A percentile compares a stretch with the other conserved stretches of the same genome.
Conservation (phyloP, 2,888 invertebrate genomes). For the Megastigmus dorsalis region DNA sequence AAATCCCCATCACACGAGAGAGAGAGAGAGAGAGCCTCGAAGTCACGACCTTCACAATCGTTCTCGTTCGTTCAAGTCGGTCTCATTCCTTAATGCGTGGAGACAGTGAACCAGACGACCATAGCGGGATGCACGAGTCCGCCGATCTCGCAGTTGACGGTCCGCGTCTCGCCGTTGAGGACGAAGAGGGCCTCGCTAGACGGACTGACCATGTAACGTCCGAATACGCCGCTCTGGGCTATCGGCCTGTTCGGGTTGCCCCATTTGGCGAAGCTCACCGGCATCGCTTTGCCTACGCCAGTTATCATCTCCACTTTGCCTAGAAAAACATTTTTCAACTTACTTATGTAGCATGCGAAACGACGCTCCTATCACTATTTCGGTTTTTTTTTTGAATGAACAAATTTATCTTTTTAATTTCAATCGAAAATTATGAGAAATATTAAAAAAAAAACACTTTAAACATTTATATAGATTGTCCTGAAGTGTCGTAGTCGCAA, state of each 20-base stretch:
- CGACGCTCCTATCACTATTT: not conserved
- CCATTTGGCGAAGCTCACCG: conserved; percentile 78
- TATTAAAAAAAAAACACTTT: not conserved
- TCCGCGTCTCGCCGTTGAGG: conserved; percentile 82
- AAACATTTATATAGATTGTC: too few relatives aligned
- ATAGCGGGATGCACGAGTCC: conserved; percentile 81
- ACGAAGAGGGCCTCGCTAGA: conserved; percentile 83
- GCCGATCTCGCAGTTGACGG: conserved; percentile 85
- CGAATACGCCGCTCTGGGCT: conserved; percentile 82
- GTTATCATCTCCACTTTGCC: conserved; percentile 87
- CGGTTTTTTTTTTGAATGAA: too few relatives aligned
- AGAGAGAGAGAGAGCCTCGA: too few relatives aligned
- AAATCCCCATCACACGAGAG: too few relatives aligned
- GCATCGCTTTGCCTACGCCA: conserved; percentile 81
- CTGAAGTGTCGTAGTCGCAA: too few relatives aligned
- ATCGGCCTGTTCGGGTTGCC: conserved; percentile 81
- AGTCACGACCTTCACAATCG: too few relatives aligned
- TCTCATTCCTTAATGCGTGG: conserved; percentile 78
- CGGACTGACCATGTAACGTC: conserved; percentile 84
- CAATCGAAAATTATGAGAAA: not conserved
- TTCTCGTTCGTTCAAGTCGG: too few relatives aligned
- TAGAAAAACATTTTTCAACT: conserved; percentile 59
- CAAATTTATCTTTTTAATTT: not conserved
- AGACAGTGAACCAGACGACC: conserved; percentile 80
- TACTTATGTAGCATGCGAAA: too few relatives aligned